Percentiles rank a stretch among this genome's conserved stretches.
phyloP scores from a whole-genome alignment of 2,888 invertebrate species.

The Vannuccia rotundouncinata region DNA sequence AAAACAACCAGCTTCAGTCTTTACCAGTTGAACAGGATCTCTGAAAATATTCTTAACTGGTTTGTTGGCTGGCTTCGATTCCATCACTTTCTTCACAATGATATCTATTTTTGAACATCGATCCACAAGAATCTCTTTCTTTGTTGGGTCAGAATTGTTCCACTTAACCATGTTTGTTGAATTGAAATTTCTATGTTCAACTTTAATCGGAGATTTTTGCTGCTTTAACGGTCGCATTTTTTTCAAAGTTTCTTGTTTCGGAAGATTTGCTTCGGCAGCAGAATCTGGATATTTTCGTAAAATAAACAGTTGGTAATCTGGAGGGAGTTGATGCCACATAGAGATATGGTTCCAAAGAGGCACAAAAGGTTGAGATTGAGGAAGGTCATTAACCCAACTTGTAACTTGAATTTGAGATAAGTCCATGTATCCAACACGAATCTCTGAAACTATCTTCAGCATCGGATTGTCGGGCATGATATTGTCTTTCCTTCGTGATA shows the following conservation, averaged over 20 bases:
- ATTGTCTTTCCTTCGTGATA: not conserved
- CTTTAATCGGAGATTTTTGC: not conserved
- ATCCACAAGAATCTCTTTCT: not conserved
- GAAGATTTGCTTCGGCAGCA: not conserved
- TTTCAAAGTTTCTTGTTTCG: not conserved
- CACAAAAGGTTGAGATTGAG: not conserved
- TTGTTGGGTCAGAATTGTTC: not conserved
- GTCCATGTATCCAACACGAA: not conserved
- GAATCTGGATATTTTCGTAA: not conserved
- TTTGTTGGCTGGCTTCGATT: not conserved
- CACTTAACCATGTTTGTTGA: not conserved
- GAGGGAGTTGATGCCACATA: not conserved
- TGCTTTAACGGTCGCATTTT: not conserved
- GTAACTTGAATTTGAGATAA: not conserved
- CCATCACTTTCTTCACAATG: not conserved
- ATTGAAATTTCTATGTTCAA: not conserved
- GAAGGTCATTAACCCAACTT: not conserved
- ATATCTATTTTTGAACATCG: not conserved
- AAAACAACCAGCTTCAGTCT: not conserved
- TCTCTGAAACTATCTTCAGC: not conserved
- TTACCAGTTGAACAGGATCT: not conserved
- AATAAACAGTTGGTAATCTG: not conserved
- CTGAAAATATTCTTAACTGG: not conserved
- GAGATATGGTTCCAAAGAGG: not conserved
- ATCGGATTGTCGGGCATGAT: not conserved